Evolutionary conservation across 2,888 invertebrate species (phyloP).

Genomic region (Andricus curvator): DNA sequence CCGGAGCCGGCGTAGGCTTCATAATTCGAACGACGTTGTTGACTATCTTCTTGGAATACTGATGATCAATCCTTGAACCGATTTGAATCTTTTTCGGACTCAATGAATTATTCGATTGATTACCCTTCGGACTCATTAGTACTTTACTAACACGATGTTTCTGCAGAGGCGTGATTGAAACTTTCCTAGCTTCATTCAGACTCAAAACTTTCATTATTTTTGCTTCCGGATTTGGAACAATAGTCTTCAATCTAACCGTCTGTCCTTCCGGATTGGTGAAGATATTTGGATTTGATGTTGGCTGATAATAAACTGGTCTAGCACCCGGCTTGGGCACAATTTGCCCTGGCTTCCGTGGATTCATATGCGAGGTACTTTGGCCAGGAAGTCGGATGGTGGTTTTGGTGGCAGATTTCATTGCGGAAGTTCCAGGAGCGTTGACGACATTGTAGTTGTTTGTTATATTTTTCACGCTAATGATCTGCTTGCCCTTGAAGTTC

Average conservation of each 20-base stretch:
- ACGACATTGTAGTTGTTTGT: conserved; percentile 49
- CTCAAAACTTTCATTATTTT: conserved; percentile 27
- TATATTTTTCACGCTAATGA: conserved; percentile 54
- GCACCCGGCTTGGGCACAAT: not conserved
- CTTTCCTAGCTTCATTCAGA: conserved; percentile 15
- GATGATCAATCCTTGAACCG: conserved; percentile 13
- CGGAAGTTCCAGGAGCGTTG: not conserved
- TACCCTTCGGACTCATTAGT: not conserved
- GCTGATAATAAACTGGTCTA: not conserved
- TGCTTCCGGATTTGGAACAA: not conserved
- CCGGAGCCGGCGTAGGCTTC: not conserved
- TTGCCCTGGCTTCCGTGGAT: not conserved
- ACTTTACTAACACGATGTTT: not conserved
- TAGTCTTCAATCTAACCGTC: not conserved
- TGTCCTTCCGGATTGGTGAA: not conserved
- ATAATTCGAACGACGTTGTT: conserved; percentile 29
- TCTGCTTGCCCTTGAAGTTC: conserved; percentile 21
- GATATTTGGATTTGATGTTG: not conserved
- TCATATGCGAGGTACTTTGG: not conserved
- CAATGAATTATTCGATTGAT: not conserved
- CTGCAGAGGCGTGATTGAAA: conserved; percentile 25
- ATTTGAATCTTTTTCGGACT: not conserved
- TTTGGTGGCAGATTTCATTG: not conserved
- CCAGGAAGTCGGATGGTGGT: conserved; percentile 8
- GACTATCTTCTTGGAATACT: conserved; percentile 10